A percentile compares a stretch with the other conserved stretches of the same genome.
These are phyloP conservation scores for Puffinus mauretanicus DNA, from an alignment of 2,113 vertebrate genomes.

Conservation along the genomic window DNA sequence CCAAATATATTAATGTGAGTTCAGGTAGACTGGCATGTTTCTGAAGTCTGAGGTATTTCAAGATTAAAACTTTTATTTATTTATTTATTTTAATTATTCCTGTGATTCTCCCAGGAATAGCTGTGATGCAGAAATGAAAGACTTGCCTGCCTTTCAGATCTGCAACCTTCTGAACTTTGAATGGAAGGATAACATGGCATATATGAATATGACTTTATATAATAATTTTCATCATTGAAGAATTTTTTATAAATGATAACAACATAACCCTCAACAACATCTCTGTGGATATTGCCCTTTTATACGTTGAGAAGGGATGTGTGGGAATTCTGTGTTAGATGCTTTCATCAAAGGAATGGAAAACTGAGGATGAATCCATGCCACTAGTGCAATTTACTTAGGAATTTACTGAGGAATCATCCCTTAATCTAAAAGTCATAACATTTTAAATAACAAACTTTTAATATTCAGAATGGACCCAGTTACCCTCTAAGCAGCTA, in stretches of 20 bases:
- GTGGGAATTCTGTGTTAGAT: neutral
- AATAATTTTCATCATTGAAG: slow-evolving; percentile 36
- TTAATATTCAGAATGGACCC: neutral
- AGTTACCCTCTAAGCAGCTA: neutral
- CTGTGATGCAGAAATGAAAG: slow-evolving; percentile 7
- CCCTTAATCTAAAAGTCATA: neutral
- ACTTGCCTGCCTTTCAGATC: slow-evolving; percentile 6
- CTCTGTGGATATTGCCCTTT: neutral
- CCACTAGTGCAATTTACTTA: neutral
- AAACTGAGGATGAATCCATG: neutral
- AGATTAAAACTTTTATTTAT: neutral
- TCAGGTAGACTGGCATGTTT: neutral
- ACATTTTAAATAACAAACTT: neutral
- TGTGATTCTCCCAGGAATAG: slow-evolving; percentile 31
- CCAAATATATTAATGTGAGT: neutral
- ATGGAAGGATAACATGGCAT: neutral
- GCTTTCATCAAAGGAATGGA: neutral
- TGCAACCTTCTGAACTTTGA: neutral
- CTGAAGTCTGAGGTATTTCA: neutral
- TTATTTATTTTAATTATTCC: neutral
- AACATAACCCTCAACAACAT: slow-evolving; percentile 26
- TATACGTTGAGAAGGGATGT: neutral
- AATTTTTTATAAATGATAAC: slow-evolving; percentile 29
- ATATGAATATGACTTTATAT: neutral
- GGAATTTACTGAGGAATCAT: neutral